Conservation (phyloP, 1,140 invertebrate species). For the Tigriopus japonicus region DNA sequence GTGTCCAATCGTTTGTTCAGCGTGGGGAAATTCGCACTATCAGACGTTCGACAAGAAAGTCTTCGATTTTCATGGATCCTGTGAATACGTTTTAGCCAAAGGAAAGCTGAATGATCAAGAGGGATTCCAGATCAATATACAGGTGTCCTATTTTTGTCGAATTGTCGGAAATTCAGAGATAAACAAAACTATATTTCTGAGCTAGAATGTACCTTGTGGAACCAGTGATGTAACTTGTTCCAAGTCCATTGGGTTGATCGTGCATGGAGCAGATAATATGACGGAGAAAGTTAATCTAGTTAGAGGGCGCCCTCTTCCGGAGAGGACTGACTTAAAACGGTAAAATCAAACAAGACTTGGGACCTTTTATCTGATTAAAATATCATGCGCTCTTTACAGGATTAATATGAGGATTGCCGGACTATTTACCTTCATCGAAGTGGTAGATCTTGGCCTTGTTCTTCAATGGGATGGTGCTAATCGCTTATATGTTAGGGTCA, state of each 20-base stretch:
- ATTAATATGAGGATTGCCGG: slow-evolving; percentile 40
- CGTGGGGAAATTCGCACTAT: slow-evolving; percentile 72
- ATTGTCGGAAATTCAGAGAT: neutral
- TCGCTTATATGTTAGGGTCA: slow-evolving; percentile 51
- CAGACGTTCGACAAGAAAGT: slow-evolving; percentile 61
- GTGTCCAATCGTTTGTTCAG: slow-evolving; percentile 43
- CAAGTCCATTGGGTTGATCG: slow-evolving; percentile 46
- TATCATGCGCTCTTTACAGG: slow-evolving; percentile 15
- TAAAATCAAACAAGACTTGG: no score
- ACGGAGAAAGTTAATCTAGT: slow-evolving; percentile 41
- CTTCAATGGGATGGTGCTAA: slow-evolving; percentile 72
- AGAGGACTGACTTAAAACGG: no score
- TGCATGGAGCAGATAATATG: slow-evolving; percentile 32
- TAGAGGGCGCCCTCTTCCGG: slow-evolving; percentile 22
- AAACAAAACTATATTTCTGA: slow-evolving; percentile 15
- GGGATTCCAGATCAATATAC: slow-evolving; percentile 45
- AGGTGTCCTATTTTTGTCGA: slow-evolving; percentile 26
- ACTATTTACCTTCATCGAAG: slow-evolving; percentile 55
- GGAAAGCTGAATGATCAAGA: slow-evolving; percentile 32
- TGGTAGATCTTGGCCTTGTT: slow-evolving; percentile 49
- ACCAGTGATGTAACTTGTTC: slow-evolving; percentile 66
- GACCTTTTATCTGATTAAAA: no score
- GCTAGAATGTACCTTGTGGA: slow-evolving; percentile 59
- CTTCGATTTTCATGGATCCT: slow-evolving; percentile 70
- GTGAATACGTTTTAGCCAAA: slow-evolving; percentile 63